Evolutionary conservation across 53 echinoderm and acorn worm genomes (phyloP), one percentile per base, ranked within the genome.

Genomic region (Stichopus horrens): DNA sequence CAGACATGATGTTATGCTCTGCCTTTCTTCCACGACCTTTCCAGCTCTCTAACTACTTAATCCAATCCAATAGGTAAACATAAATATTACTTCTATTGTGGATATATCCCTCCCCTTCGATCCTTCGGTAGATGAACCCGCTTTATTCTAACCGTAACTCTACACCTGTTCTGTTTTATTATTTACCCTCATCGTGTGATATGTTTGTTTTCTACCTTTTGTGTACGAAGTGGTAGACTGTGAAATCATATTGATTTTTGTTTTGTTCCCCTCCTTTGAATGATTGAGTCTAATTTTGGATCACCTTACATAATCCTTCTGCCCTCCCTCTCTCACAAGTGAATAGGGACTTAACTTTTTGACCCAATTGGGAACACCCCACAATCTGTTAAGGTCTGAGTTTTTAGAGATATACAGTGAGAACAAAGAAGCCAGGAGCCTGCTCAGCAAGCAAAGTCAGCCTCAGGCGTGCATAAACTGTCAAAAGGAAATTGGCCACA

Each of bases 341-440:
- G 7, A 79, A 55, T 53, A 55, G 20, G 11, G 56, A 55, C 9
- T 79, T 79, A 79, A 79, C 79, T 79, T 79, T 79, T 11, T 79
- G 54, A 55, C 79, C 52, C 79, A 79, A 79, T 79, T 79, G 51
- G 79, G 79, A 75, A 79, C 19, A 53, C 79, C 21, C 55, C 53
- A 79, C 55, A 16, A 23, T 55, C n/a, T n/a, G 18, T 79, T 11
- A 18, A 7, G 56, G 7, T 63, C 11, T 63, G 63, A 63, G 63
- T 63, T 63, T 10, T 10, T 63, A 63, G 0, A 63, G 11, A 63
- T 16, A 63, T 16, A 63, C 10, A 60, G 10, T 5, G 16, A 55
- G 79, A 79, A 79, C 79, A 79, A 79, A 79, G 79, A 79, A 55
- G 55, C 5, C 79, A 79, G 19, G 79, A 13, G 51, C 51, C 74